These are phyloP conservation scores for Bombus huntii DNA, from an alignment of 1,140 invertebrate genomes.

Conservation along the genomic window DNA sequence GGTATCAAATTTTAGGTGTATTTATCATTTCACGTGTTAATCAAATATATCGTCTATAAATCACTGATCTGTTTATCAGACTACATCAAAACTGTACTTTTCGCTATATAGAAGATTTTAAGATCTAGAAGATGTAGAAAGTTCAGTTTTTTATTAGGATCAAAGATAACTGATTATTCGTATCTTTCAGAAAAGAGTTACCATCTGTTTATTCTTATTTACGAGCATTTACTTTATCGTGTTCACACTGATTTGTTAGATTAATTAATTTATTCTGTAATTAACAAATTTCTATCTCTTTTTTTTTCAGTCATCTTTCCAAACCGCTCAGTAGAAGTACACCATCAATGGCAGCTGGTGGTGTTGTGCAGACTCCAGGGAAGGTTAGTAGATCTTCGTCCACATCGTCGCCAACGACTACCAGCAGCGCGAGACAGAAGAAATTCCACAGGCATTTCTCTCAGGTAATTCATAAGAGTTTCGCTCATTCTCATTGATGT, in stretches of 20 bases:
- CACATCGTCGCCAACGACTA: slow-evolving; percentile 76
- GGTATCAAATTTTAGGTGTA: neutral
- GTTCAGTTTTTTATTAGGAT: neutral
- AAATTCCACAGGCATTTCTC: slow-evolving; percentile 79
- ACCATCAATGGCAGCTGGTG: slow-evolving; percentile 77
- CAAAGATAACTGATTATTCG: too few species aligned
- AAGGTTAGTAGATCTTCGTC: slow-evolving; percentile 76
- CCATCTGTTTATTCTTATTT: neutral
- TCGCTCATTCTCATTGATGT: neutral
- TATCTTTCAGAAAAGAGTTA: neutral
- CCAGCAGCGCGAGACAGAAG: slow-evolving; percentile 77
- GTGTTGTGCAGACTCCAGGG: slow-evolving; percentile 66
- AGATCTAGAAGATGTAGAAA: neutral
- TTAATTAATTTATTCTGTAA: too few species aligned
- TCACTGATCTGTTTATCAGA: neutral
- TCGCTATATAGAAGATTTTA: neutral
- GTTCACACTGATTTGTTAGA: too few species aligned
- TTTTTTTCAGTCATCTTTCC: slow-evolving; percentile 72
- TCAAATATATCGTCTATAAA: neutral
- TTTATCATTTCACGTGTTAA: neutral
- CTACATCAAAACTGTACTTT: neutral
- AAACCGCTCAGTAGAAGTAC: slow-evolving; percentile 79
- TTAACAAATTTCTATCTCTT: neutral
- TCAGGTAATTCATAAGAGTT: slow-evolving; percentile 69
- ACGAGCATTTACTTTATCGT: neutral